These are phyloP conservation scores for Ardeotis arabs DNA, from an alignment of 2,113 vertebrate species.

Conservation along the genomic window DNA sequence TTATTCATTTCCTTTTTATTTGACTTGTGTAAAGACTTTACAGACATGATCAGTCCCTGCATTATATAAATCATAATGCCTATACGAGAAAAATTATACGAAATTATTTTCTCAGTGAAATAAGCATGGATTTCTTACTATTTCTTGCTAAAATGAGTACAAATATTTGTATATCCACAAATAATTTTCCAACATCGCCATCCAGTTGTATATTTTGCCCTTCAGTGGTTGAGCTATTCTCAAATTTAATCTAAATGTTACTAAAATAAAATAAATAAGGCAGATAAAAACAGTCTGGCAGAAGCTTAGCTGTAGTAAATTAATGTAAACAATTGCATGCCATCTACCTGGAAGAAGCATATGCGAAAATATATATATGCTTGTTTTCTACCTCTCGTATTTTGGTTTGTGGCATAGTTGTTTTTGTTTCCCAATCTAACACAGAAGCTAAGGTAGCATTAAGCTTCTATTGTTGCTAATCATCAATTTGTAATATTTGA, in stretches of 20 bases:
- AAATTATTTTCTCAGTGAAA: neutral
- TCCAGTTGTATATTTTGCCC: neutral
- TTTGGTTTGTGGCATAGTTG: neutral
- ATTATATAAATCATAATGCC: neutral
- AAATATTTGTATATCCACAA: neutral
- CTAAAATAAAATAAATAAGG: neutral
- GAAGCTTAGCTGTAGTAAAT: neutral
- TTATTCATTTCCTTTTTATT: neutral
- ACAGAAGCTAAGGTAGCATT: neutral
- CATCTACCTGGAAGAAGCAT: neutral
- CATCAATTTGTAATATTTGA: neutral
- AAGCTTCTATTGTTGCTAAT: neutral
- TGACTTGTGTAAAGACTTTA: neutral
- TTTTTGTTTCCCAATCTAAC: neutral
- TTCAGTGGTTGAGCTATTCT: neutral
- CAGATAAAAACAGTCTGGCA: neutral
- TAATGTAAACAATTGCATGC: neutral
- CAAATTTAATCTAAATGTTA: neutral
- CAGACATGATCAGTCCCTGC: neutral
- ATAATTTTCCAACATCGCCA: neutral
- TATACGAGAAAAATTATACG: neutral
- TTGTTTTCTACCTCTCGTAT: neutral
- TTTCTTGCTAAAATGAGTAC: neutral
- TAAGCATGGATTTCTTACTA: neutral
- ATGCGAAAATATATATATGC: neutral